Evolutionary conservation across 2,797 vertebrate genomes (phyloP).

Genomic region (Coendou prehensilis): DNA sequence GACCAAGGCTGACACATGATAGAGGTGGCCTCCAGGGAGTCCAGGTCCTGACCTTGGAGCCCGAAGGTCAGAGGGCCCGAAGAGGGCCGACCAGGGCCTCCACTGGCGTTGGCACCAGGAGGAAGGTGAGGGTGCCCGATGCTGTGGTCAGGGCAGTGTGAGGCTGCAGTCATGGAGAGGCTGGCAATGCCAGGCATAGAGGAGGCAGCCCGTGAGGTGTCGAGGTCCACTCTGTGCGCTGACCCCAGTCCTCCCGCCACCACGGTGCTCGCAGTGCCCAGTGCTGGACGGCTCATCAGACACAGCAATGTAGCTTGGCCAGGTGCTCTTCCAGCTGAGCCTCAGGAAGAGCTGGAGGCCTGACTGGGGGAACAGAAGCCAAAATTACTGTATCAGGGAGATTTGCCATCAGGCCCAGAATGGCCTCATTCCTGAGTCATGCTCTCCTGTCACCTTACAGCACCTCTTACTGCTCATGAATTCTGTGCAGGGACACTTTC

Average conservation of each 20-base stretch:
- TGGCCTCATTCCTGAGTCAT: slow-evolving; percentile 52
- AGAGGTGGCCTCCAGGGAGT: background rate
- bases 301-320: background rate
- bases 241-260: background rate
- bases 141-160: no score
- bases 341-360: background rate
- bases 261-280: background rate
- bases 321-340: background rate
- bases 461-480: background rate
- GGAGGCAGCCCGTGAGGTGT: background rate
- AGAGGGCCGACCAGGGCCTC: background rate
- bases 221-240: background rate
- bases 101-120: background rate
- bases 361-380: background rate
- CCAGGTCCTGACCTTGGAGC: background rate
- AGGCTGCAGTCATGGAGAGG: background rate
- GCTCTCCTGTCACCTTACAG: background rate
- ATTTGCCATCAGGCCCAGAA: slow-evolving; percentile 6
- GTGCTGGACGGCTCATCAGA: background rate
- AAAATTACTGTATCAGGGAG: background rate
- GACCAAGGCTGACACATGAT: background rate
- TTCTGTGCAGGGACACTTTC: background rate
- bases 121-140: background rate
- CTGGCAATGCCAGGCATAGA: background rate
- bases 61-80: background rate